A percentile compares a stretch with the other conserved stretches of the same genome.
phyloP scores from a whole-genome alignment of 2,888 invertebrate genomes.

The Cosmia pyralina region DNA sequence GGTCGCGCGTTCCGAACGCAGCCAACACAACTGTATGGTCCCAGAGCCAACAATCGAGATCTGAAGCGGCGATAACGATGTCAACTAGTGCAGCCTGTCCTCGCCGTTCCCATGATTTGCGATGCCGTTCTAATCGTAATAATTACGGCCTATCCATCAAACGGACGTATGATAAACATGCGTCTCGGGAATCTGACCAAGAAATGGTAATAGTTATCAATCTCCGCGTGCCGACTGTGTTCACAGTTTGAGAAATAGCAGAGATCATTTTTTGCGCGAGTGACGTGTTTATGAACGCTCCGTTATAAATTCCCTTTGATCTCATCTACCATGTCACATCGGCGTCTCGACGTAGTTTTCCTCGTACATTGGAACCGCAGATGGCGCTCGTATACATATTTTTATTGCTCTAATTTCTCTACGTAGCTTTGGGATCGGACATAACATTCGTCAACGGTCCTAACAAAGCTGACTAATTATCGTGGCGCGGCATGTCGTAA shows the following conservation, averaged over 20 bases:
- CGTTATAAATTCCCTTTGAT: slow-evolving; percentile 86
- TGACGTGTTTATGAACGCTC: slow-evolving; percentile 86
- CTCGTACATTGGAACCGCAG: slow-evolving; percentile 70
- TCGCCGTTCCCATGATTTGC: slow-evolving; percentile 88
- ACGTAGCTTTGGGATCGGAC: slow-evolving; percentile 71
- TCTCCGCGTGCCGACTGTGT: slow-evolving; percentile 72
- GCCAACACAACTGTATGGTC: slow-evolving; percentile 74
- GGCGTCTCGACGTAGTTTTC: slow-evolving; percentile 69
- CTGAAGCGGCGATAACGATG: slow-evolving; percentile 84
- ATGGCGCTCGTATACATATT: slow-evolving; percentile 74
- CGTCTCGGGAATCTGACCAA: slow-evolving; percentile 75
- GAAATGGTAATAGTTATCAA: slow-evolving; percentile 81
- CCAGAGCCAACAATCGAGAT: slow-evolving; percentile 87
- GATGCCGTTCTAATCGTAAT: slow-evolving; percentile 88
- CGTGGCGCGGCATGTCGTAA: slow-evolving; percentile 89
- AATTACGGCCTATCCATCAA: slow-evolving; percentile 89
- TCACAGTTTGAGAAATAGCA: slow-evolving; percentile 84
- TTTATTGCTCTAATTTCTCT: slow-evolving; percentile 79
- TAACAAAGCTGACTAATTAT: slow-evolving; percentile 91
- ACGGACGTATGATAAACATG: slow-evolving; percentile 85
- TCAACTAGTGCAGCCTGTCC: slow-evolving; percentile 86
- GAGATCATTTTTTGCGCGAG: slow-evolving; percentile 86
- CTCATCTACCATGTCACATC: slow-evolving; percentile 81
- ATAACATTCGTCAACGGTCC: slow-evolving; percentile 84
- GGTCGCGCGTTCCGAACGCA: slow-evolving; percentile 69